Evolutionary conservation across 1,140 invertebrate genomes (phyloP).

Genomic region (Araneus ventricosus): DNA sequence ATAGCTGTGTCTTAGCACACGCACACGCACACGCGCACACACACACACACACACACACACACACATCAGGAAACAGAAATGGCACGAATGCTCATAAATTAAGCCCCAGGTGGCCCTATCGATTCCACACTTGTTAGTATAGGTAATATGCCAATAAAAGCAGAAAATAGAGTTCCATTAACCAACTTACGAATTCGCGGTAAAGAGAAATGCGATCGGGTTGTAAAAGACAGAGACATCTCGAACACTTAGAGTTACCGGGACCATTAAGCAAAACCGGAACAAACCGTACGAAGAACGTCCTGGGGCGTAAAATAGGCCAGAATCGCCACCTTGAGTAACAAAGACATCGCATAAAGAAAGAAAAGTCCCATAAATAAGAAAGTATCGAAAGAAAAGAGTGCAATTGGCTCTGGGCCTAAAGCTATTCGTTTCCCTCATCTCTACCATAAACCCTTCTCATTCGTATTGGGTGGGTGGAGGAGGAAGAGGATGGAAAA

Average conservation of each 20-base stretch:
- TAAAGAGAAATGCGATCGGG: background rate
- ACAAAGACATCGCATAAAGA: conserved; percentile 51
- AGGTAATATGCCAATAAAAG: conserved; percentile 20
- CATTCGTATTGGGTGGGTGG: background rate
- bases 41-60: no score
- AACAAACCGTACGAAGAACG: background rate
- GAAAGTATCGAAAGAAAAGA: conserved; percentile 47
- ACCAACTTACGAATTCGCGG: background rate
- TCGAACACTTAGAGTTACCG: background rate
- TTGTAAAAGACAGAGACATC: background rate
- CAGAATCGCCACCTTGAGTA: conserved; percentile 53
- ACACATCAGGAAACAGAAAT: background rate
- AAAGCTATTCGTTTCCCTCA: conserved; percentile 51
- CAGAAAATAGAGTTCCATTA: conserved; percentile 7
- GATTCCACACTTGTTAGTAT: background rate
- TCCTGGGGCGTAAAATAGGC: conserved; percentile 47
- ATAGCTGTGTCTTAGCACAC: no score
- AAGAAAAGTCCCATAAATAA: conserved; percentile 51
- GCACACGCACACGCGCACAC: no score
- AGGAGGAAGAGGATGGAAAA: background rate
- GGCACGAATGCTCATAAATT: background rate
- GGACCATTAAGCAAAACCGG: conserved; percentile 18
- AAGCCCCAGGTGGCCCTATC: background rate
- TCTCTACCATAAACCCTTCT: background rate
- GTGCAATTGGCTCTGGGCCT: conserved; percentile 62